Percentiles rank a stretch among this genome's conserved stretches.
These are phyloP conservation scores for Dicrostonyx torquatus DNA, from an alignment of 2,797 vertebrate genomes.

Conservation along the genomic window DNA sequence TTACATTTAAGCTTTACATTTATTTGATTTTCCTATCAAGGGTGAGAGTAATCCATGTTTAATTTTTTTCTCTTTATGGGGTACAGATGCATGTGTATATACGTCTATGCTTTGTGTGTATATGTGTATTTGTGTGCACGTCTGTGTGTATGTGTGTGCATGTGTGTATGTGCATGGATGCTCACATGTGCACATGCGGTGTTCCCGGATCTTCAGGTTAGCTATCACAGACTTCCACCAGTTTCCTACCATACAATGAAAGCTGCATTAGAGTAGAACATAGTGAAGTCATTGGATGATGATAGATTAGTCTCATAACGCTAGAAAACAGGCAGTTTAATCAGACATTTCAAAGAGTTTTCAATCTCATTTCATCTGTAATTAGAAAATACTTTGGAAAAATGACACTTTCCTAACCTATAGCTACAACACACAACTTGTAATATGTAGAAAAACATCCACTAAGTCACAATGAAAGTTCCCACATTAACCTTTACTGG, in stretches of 20 bases:
- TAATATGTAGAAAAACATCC: background rate
- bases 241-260: background rate
- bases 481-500: background rate
- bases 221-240: background rate
- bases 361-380: background rate
- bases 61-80: background rate
- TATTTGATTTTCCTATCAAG: background rate
- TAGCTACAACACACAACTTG: background rate
- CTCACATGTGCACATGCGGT: background rate
- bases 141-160: background rate
- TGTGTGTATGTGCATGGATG: background rate
- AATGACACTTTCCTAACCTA: background rate
- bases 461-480: constrained; percentile 19
- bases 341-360: background rate
- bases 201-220: background rate
- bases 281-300: background rate
- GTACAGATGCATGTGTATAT: background rate
- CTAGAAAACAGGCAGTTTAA: constrained; percentile 22
- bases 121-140: background rate
- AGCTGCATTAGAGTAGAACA: background rate
- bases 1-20: background rate
- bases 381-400: background rate
- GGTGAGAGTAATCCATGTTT: background rate
- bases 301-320: constrained; percentile 13
- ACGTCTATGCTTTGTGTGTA: background rate